Conservation (phyloP, 2,113 vertebrate genomes). For the Notothenia rossii region DNA sequence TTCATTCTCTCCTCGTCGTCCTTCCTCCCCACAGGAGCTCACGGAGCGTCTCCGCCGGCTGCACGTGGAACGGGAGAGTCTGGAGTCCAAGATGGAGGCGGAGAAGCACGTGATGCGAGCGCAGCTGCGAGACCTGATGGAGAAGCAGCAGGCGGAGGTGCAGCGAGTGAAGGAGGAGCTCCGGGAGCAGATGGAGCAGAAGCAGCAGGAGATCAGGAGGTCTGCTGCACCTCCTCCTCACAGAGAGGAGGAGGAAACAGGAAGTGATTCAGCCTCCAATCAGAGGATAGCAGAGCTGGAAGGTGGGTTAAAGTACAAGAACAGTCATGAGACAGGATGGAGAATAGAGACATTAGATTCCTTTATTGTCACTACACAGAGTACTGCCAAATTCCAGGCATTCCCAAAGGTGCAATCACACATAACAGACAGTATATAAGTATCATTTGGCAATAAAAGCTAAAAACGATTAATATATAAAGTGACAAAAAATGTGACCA, state of each 20-base stretch:
- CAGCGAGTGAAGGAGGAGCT: conserved; percentile 73
- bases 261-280: conserved; percentile 44
- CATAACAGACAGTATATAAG: no score
- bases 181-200: conserved; percentile 71
- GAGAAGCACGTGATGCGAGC: conserved; percentile 94
- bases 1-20: background rate
- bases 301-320: conserved; percentile 76
- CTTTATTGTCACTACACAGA: no score
- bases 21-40: conserved; percentile 80
- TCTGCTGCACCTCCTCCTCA: background rate
- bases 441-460: no score
- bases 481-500: no score
- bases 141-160: conserved; percentile 89
- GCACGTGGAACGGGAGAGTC: conserved; percentile 88
- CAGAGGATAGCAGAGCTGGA: conserved; percentile 85
- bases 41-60: conserved; percentile 83
- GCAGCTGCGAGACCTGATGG: conserved; percentile 90
- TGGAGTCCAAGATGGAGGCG: conserved; percentile 90
- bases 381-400: no score
- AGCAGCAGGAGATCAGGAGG: conserved; percentile 72
- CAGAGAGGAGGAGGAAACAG: conserved; percentile 18
- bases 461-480: no score
- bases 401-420: no score
- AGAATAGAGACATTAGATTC: no score
- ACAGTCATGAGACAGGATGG: no score